phyloP scores from a whole-genome alignment of 30 jellyfish, hydroid and myxozoan genomes.

The Sanderia malayensis region DNA sequence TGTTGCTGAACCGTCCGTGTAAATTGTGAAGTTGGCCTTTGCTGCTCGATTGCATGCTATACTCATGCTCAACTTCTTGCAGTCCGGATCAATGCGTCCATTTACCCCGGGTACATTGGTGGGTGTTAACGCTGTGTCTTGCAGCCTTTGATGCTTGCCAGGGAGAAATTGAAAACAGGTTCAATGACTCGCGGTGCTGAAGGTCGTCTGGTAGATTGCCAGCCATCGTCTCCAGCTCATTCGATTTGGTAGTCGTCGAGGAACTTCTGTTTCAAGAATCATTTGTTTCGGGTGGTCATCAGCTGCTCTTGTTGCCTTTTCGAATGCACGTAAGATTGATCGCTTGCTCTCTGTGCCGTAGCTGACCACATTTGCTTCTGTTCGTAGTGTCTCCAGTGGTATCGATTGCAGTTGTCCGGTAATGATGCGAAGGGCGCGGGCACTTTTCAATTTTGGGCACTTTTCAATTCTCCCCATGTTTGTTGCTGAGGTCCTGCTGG shows the following conservation, averaged over 20 bases:
- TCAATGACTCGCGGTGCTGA: slow-evolving; percentile 1
- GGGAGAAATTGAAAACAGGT: neutral
- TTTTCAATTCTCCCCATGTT: slow-evolving; percentile 5
- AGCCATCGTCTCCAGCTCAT: slow-evolving; percentile 15
- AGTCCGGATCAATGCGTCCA: neutral
- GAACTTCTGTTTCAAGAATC: neutral
- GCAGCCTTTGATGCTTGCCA: slow-evolving; percentile 2
- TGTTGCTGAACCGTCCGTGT: slow-evolving; percentile 45
- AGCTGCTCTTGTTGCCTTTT: slow-evolving; percentile 13
- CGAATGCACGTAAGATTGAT: neutral
- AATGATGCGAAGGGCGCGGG: slow-evolving; percentile 18
- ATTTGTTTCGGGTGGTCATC: slow-evolving; percentile 14
- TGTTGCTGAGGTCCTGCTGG: slow-evolving; percentile 12
- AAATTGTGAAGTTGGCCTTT: slow-evolving; percentile 14
- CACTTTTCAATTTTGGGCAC: neutral
- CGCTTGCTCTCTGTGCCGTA: neutral
- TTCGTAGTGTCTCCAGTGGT: slow-evolving; percentile 8
- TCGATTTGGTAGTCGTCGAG: slow-evolving; percentile 9
- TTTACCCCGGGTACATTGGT: neutral
- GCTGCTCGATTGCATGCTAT: neutral
- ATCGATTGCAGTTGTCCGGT: slow-evolving; percentile 15
- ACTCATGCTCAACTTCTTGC: neutral
- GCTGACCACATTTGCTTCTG: slow-evolving; percentile 5
- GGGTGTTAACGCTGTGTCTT: neutral
- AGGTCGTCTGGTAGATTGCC: neutral